phyloP scores from a whole-genome alignment of 2,797 vertebrate species.

The Thalassophryne amazonica region DNA sequence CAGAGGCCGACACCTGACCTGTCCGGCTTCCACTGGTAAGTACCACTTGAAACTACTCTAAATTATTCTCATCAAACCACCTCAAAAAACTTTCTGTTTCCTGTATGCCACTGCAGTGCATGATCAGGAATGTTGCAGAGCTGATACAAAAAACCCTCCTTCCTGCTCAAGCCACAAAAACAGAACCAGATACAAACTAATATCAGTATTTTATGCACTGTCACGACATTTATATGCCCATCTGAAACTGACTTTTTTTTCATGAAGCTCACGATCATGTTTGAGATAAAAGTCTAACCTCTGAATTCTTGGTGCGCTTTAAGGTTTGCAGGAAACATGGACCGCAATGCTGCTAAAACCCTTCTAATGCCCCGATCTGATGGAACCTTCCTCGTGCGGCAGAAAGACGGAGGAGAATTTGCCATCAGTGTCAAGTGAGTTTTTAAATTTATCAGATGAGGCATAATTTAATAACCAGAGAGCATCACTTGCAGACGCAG shows the following conservation, averaged over 20 bases:
- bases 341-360: constrained; percentile 82
- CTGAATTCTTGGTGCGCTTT: background rate
- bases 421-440: constrained; percentile 94
- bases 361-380: constrained; percentile 83
- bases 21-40: constrained; percentile 81
- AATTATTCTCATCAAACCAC: background rate
- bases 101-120: background rate
- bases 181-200: constrained; percentile 7
- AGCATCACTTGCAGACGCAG: no score
- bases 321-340: constrained; percentile 90
- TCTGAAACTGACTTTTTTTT: background rate
- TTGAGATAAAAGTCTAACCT: background rate
- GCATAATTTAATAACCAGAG: background rate
- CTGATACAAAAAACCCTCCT: background rate
- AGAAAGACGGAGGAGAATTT: constrained; percentile 88
- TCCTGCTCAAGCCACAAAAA: background rate
- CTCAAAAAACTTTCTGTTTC: background rate
- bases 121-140: background rate
- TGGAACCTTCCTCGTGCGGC: constrained; percentile 88
- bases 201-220: background rate
- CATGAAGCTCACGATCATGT: background rate
- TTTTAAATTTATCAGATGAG: background rate
- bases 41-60: constrained; percentile 11
- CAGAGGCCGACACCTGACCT: constrained; percentile 84
- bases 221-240: background rate